Base-by-base conservation (phyloP, 1,140 invertebrate species). In the Orius insidiosus region DNA sequence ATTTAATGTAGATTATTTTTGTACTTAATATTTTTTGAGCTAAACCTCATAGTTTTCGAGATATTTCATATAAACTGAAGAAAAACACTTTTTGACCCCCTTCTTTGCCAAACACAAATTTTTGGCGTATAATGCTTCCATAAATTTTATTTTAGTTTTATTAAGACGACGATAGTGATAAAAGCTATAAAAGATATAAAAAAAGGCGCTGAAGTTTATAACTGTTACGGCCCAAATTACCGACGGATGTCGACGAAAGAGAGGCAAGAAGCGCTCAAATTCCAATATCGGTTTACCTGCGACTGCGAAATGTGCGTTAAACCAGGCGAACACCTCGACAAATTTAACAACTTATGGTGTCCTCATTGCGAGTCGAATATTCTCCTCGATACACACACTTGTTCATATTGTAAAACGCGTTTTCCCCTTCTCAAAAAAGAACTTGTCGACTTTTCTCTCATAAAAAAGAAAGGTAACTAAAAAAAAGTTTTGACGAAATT, bases 161-260 rank as follows among this genome's bases (percentile, higher is more conserved):
- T 58, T 50, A 57, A 62, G 45, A 54, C 64, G 30, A 56, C 58
- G 53, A 55, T 79, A 2, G 63, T 78, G 38, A 68, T 79, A 1
- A 68, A 68, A 59, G 67, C 72, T 5, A 61, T 64, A 2, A 63
- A 59, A 48, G 59, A 70, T 53, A 68, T 83, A 42, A 47, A 56
- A 9, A 46, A 52, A 13, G 72, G 70, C 16, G 61, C 63, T 38
- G 75, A 85, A 63, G 65, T 85, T 50, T 69, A 68, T 35, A 83
- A 84, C 60, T 85, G 80, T 58, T 87, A 87, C 63, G 82, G 74
- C 24, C 24, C 24, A 7, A 24, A 24, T 7, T 24, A 24, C 7
- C 24, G 24, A 7, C 24, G 24, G 24, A 24, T 24, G 24, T 24
- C 24, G 24, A 24, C 24, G 3, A 24, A 24, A 24, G 24, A 24